A percentile compares a stretch with the other conserved stretches of the same genome.
Conservation (phyloP, 2,888 invertebrate genomes). For the Willowsia nigromaculata region DNA sequence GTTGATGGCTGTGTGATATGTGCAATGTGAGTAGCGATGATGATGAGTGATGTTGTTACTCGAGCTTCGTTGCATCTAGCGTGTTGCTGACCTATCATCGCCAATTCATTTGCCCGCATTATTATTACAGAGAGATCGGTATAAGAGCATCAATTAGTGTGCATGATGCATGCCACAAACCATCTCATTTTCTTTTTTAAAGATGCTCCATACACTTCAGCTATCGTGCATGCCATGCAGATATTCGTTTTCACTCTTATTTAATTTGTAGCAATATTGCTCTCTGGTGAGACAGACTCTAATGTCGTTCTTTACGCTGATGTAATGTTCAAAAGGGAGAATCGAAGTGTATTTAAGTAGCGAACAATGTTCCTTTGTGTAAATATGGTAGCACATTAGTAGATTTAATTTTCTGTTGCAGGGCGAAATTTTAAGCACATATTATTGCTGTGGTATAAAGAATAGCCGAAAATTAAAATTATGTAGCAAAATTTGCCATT, state of each 20-base stretch:
- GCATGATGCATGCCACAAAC: background rate
- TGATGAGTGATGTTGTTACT: background rate
- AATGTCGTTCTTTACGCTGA: background rate
- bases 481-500: no score
- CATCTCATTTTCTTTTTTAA: background rate
- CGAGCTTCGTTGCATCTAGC: background rate
- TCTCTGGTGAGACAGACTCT: background rate
- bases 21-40: no score
- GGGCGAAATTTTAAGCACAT: no score
- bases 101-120: background rate
- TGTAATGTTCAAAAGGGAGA: background rate
- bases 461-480: no score
- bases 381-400: no score
- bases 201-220: background rate
- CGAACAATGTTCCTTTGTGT: no score
- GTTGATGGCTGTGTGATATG: background rate
- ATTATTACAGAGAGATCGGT: background rate
- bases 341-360: background rate
- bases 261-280: background rate
- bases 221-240: background rate
- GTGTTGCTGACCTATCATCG: constrained; percentile 14
- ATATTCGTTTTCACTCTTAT: background rate
- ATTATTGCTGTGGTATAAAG: no score
- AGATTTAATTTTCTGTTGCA: no score
- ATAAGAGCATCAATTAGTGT: background rate